These are phyloP conservation scores for Nephrotoma guestfalica DNA, from an alignment of 2,888 invertebrate genomes.

Conservation along the genomic window DNA sequence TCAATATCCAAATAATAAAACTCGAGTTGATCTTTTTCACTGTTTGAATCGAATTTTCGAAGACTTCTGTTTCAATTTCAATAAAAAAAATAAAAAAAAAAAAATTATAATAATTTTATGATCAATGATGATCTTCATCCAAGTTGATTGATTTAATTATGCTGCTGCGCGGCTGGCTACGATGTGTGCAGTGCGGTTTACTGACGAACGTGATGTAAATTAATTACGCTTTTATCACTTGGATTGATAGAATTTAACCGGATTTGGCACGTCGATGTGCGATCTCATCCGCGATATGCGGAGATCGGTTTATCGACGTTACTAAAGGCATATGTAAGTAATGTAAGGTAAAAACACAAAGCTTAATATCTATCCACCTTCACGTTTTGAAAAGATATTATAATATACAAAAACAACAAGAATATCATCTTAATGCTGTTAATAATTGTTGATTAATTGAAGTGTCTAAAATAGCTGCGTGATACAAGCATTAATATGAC, in stretches of 20 bases:
- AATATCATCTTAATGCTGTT: slow-evolving; percentile 27
- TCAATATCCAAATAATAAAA: background rate
- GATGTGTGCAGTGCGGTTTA: background rate
- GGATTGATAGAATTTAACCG: background rate
- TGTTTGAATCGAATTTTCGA: background rate
- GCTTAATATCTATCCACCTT: background rate
- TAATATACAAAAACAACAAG: slow-evolving; percentile 11
- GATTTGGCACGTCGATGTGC: background rate
- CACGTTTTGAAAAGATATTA: background rate
- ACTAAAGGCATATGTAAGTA: background rate
- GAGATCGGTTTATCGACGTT: background rate
- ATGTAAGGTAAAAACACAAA: background rate
- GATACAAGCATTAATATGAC: slow-evolving; percentile 7
- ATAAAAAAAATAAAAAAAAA: background rate
- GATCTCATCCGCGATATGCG: background rate
- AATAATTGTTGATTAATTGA: slow-evolving; percentile 33
- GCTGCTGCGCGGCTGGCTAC: background rate
- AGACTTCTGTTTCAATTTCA: background rate
- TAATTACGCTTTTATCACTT: background rate
- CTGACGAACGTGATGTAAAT: background rate
- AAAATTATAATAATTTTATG: background rate
- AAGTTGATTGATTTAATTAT: background rate
- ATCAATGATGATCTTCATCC: background rate
- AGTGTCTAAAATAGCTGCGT: slow-evolving; percentile 15
- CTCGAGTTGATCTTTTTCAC: background rate